A percentile compares a stretch with the other conserved stretches of the same genome.
Evolutionary conservation across 2,888 invertebrate genomes (phyloP).

Genomic region (Synergus japonicus): DNA sequence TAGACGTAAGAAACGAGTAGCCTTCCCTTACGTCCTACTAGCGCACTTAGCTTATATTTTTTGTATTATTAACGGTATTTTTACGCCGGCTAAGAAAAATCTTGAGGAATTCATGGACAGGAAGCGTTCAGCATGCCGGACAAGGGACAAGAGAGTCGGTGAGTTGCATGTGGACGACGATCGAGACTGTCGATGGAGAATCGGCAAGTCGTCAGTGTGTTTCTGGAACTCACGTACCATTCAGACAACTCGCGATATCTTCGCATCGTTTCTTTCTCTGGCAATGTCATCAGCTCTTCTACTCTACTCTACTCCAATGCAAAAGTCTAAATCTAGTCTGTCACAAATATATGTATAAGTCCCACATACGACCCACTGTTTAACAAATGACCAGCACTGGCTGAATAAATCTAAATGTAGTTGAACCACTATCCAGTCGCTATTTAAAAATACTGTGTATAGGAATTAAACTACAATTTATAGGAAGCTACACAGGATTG

Average conservation of each 20-base stretch:
- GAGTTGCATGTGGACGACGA: conserved; percentile 44
- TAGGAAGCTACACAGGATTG: too few species aligned
- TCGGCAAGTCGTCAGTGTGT: conserved; percentile 69
- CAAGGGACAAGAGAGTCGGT: conserved; percentile 53
- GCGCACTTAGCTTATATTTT: conserved; percentile 41
- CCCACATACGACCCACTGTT: not conserved
- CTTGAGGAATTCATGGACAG: conserved; percentile 57
- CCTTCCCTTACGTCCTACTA: conserved; percentile 34
- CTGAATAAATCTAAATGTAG: not conserved
- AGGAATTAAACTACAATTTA: too few species aligned
- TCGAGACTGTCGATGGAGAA: conserved; percentile 57
- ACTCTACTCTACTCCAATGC: not conserved
- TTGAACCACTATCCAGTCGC: too few species aligned
- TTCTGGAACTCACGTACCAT: conserved; percentile 71
- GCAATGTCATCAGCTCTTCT: conserved; percentile 15
- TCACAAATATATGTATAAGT: not conserved
- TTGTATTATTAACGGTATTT: conserved; percentile 47
- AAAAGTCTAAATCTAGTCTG: not conserved
- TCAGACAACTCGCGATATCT: conserved; percentile 41
- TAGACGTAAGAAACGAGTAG: conserved; percentile 3
- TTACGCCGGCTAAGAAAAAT: conserved; percentile 50
- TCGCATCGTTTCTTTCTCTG: conserved; percentile 16
- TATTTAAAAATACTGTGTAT: too few species aligned
- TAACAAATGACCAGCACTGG: not conserved
- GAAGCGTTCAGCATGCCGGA: conserved; percentile 60